phyloP scores from a whole-genome alignment of 2,888 invertebrate species.

The Sarcophaga subvicina region DNA sequence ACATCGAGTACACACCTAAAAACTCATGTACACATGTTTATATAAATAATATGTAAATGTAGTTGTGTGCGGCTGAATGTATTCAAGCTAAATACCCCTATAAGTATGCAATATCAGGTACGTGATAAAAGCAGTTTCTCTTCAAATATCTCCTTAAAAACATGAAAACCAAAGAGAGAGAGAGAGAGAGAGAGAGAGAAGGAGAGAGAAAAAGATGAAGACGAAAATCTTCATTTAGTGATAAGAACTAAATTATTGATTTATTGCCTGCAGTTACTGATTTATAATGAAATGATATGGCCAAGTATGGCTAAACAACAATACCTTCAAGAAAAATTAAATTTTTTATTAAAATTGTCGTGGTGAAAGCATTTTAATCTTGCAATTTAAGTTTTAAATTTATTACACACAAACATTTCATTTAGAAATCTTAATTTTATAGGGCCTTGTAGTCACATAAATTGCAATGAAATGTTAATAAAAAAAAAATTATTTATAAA shows the following conservation, averaged over 20 bases:
- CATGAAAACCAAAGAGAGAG: not conserved
- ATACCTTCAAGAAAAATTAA: not conserved
- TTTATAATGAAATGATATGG: constrained; percentile 5
- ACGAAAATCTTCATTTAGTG: constrained; percentile 1
- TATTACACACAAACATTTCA: too few relatives aligned
- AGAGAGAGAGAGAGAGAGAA: not conserved
- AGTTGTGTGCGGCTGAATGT: too few relatives aligned
- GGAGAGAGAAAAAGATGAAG: not conserved
- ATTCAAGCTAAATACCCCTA: not conserved
- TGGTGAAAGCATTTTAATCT: not conserved
- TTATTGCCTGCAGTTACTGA: not conserved
- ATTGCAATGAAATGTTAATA: not conserved
- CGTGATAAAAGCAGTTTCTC: constrained; percentile 16
- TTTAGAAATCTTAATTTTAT: not conserved
- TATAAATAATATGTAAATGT: too few relatives aligned
- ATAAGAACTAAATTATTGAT: constrained; percentile 23
- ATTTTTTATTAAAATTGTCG: not conserved
- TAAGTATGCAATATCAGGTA: constrained; percentile 29
- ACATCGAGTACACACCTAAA: not conserved
- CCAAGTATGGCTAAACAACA: not conserved
- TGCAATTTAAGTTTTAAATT: not conserved
- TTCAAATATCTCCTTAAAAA: too few relatives aligned
- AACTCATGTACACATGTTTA: not conserved
- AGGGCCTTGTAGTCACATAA: not conserved
- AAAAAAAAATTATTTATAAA: not conserved